Evolutionary conservation across 1,140 invertebrate genomes (phyloP).

Genomic region (Lucilia sericata): DNA sequence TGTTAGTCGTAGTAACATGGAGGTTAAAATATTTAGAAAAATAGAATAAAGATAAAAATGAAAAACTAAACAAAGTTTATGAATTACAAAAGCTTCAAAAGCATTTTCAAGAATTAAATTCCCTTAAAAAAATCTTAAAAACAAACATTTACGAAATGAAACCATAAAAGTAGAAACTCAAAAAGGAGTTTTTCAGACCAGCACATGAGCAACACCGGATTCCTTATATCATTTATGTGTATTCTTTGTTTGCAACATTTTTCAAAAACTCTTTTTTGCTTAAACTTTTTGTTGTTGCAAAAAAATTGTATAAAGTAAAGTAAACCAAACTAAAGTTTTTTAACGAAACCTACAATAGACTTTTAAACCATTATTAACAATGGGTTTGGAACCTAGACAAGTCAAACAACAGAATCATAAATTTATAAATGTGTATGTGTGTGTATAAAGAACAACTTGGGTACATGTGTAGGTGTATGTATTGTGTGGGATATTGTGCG

Average conservation of each 20-base stretch:
- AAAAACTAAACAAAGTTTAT: slow-evolving; percentile 11
- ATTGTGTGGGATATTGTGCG: background rate
- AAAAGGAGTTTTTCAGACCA: background rate
- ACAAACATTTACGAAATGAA: background rate
- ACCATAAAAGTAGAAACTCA: background rate
- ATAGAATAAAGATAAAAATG: background rate
- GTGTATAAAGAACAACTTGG: too few relatives aligned
- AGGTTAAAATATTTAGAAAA: background rate
- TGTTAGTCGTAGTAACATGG: background rate
- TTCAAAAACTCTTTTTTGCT: background rate
- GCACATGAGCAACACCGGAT: background rate
- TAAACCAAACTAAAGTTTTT: background rate
- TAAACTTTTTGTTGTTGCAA: background rate
- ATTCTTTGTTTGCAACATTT: background rate
- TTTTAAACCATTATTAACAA: slow-evolving; percentile 3
- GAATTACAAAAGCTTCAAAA: background rate
- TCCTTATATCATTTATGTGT: background rate
- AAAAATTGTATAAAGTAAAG: background rate
- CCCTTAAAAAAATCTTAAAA: background rate
- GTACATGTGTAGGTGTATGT: background rate
- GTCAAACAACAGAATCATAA: background rate
- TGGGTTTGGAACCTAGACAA: slow-evolving; percentile 2
- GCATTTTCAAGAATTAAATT: background rate
- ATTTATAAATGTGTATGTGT: background rate
- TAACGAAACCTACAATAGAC: background rate